Base-by-base conservation (phyloP, 2,113 vertebrate genomes). In the Lamprotornis superbus region DNA sequence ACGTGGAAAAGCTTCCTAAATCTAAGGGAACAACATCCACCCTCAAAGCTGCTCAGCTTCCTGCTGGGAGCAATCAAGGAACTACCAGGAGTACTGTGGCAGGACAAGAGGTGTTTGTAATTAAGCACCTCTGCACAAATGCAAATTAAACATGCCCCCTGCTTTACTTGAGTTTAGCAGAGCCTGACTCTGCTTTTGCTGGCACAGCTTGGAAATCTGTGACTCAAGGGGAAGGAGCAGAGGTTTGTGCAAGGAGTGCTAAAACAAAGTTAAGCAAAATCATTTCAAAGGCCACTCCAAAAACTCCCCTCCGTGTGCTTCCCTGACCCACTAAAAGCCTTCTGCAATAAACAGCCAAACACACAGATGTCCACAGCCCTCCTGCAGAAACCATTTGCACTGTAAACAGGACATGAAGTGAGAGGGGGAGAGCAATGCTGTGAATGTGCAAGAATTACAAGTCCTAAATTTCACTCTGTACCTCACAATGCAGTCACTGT, bases 241-340 rank as follows among this genome's bases (percentile, higher is more conserved):
- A 56, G 67, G 22, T 87, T 84, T 78, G 47, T 75, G 16, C 15
- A 77, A 93, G 82, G 18, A 83, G 59, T 5, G 63, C 64, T 68
- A 49, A 78, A 83, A 69, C 57, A 80, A 77, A 94, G 39, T 67
- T 39, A n/a, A 70, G 83, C 69, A 87, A 77, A 92, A 91, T 35
- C 44, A 40, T 37, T 37, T 44, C 67, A 7, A 12, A 46, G 83
- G 16, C 60, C 74, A 8, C 50, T 87, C 63, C 27, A 71, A 78
- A 53, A 83, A 68, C 61, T 52, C 60, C 79, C 37, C 47, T 33
- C 49, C 1, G 5, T 33, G 61, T 5, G 31, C 44, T 86, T 83
- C 59, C 90, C 10, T 86, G 94, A 93, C 85, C 83, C 78, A 60
- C 79, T 65, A 83, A 96, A 87, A 93, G 84, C 61, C 74, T 71